Evolutionary conservation across 2,888 invertebrate genomes (phyloP), one percentile per base, ranked within the genome.

Genomic region (Matsumyia berberina): DNA sequence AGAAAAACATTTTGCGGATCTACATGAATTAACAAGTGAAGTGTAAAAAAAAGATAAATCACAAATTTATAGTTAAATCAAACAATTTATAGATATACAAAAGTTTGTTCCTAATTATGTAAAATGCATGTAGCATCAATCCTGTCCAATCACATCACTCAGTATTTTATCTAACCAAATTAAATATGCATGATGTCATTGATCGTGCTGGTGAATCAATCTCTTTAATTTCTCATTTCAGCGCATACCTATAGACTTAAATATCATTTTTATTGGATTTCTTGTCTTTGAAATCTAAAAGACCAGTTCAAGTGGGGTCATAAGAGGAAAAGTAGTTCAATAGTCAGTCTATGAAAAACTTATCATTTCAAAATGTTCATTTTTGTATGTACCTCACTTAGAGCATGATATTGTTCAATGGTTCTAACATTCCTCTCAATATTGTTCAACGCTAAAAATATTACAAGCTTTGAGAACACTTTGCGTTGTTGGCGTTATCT

Each of bases 131-230:
- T 1, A 9, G 12, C 62, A 55, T 17, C 33, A 33, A 39, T 72
- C 37, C 11, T n/a, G 17, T 35, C 33, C 39, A 35, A 24, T 46
- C 57, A 15, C 44, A 51, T 77, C 55, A 39, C 33, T 60, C 12
- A 51, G 62, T 29, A 44, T 51, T 51, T 15, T 33, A 49, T 64
- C 31, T 58, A 19, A 44, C 37, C 42, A 53, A 53, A 78, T 51
- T 60, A 33, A 78, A 67, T 49, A 55, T 67, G 78, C 44, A 80
- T 85, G 83, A 85, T 80, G 83, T 85, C 83, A 85, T 85, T 85
- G 83, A 85, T 85, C 74, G 39, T 55, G n/a, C 24, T 37, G 80
- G 55, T 55, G 35, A 69, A 53, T 35, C 33, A 57, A 60, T n/a
- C 31, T 49, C 49, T 58, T 58, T 42, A 19, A 53, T 57, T 51